These are phyloP conservation scores for Chorisops tibialis DNA, from an alignment of 2,888 invertebrate genomes.

Conservation along the genomic window DNA sequence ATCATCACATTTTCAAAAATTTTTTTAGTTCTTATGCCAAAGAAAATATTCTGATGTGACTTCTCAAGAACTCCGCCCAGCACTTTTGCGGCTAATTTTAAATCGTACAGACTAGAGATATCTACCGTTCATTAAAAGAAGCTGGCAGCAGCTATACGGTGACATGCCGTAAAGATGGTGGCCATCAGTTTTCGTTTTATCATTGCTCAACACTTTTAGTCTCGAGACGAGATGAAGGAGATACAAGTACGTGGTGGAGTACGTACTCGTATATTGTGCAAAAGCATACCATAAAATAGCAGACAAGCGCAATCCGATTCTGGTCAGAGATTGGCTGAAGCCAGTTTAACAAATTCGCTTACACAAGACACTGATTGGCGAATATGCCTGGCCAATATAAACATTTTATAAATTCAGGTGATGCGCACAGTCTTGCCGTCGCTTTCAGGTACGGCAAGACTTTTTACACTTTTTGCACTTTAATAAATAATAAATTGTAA, in stretches of 20 bases:
- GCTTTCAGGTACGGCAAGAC: too few species aligned
- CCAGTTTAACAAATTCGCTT: slow-evolving; percentile 6
- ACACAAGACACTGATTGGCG: slow-evolving; percentile 27
- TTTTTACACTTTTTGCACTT: too few species aligned
- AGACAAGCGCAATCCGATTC: slow-evolving; percentile 25
- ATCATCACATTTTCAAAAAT: too few species aligned
- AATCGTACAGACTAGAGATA: neutral
- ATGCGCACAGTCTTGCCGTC: slow-evolving; percentile 6
- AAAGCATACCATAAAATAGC: neutral
- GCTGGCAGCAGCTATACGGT: neutral
- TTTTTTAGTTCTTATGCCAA: neutral
- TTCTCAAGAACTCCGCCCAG: slow-evolving; percentile 3
- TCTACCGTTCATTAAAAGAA: neutral
- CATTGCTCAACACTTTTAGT: neutral
- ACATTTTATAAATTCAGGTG: slow-evolving; percentile 1
- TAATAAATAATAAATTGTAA: too few species aligned
- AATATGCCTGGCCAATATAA: neutral
- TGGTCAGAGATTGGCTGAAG: slow-evolving; percentile 20
- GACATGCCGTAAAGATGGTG: slow-evolving; percentile 3
- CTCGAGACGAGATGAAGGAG: neutral
- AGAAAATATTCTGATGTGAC: neutral
- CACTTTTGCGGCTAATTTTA: slow-evolving; percentile 7
- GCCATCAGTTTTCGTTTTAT: neutral
- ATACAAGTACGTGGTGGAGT: neutral
- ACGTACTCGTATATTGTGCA: neutral